phyloP scores from a whole-genome alignment of 2,888 invertebrate genomes.

The Aphrophora alni region DNA sequence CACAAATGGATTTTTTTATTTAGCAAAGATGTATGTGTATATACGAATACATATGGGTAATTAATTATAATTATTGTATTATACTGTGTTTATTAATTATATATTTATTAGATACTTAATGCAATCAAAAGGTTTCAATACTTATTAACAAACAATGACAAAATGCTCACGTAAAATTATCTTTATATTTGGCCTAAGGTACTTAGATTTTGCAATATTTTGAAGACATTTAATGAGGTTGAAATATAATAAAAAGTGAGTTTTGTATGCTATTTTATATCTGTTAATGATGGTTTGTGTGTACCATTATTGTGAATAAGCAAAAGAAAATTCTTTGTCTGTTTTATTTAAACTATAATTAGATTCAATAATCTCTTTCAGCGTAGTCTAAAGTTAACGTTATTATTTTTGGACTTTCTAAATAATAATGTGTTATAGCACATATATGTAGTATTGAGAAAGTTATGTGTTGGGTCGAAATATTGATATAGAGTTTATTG shows the following conservation, averaged over 20 bases:
- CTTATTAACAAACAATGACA: neutral
- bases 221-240: neutral
- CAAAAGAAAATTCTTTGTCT: no score
- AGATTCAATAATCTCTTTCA: no score
- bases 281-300: neutral
- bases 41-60: neutral
- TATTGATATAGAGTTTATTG: no score
- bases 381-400: no score
- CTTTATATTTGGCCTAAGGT: neutral
- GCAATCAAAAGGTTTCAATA: neutral
- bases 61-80: neutral
- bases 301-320: neutral
- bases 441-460: no score
- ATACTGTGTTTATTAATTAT: neutral
- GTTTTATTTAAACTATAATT: no score
- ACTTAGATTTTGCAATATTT: neutral
- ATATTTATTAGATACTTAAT: neutral
- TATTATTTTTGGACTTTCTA: no score
- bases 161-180: neutral
- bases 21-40: no score
- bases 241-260: neutral
- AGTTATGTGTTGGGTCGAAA: no score
- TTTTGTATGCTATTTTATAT: neutral
- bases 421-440: no score
- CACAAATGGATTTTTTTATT: no score